phyloP scores from a whole-genome alignment of 2,797 vertebrate species.

The Schizopygopsis malacanthus region DNA sequence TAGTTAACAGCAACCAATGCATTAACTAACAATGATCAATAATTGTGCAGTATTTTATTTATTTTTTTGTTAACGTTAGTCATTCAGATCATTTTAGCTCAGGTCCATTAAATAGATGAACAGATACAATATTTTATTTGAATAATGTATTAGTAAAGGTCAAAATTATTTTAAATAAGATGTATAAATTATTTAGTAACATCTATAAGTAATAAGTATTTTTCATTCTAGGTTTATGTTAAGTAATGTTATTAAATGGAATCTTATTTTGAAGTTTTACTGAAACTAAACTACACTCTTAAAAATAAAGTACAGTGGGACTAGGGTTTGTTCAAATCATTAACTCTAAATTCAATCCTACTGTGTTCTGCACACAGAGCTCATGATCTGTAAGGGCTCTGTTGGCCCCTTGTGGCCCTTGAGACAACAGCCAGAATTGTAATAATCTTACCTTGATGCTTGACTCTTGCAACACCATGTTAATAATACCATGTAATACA shows the following conservation, averaged over 20 bases:
- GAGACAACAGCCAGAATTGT: constrained; percentile 19
- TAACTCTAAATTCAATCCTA: not conserved
- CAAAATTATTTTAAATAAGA: too few species aligned
- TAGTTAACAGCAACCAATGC: not conserved
- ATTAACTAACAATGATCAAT: not conserved
- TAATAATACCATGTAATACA: constrained; percentile 55
- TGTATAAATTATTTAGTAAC: too few species aligned
- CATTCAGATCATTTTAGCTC: not conserved
- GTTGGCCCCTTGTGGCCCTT: not conserved
- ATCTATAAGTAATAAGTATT: too few species aligned
- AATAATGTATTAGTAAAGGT: too few species aligned
- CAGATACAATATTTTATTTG: not conserved
- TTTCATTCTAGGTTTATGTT: too few species aligned
- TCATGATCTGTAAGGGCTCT: not conserved
- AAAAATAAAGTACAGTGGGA: not conserved
- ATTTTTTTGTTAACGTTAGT: too few species aligned
- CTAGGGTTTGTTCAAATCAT: not conserved
- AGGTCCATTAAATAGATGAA: not conserved
- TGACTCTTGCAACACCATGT: constrained; percentile 53
- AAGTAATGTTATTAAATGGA: not conserved
- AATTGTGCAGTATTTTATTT: not conserved
- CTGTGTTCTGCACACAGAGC: not conserved
- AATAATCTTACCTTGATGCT: constrained; percentile 62
- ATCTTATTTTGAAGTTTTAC: not conserved
- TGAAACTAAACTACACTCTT: too few species aligned